Conservation (phyloP, 53 echinoderm and acorn worm genomes). For the Luidia sarsii region DNA sequence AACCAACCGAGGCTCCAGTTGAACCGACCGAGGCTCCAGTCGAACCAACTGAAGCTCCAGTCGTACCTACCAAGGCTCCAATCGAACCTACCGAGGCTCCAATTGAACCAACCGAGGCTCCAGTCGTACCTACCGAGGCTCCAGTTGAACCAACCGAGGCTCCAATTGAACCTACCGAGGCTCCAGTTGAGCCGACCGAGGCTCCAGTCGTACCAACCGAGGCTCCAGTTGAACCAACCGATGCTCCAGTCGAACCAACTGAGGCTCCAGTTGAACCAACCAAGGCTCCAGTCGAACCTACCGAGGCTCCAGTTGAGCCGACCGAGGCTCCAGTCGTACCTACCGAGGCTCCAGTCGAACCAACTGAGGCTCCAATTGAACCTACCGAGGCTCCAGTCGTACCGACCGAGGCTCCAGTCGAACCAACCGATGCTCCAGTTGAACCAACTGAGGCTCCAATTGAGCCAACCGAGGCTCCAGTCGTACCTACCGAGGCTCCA, state of each 20-base stretch:
- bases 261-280: conserved; percentile 25
- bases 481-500: conserved; percentile 1
- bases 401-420: conserved; percentile 23
- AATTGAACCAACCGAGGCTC: not conserved
- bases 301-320: conserved; percentile 6
- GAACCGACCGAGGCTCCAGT: not conserved
- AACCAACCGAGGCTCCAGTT: not conserved
- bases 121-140: not conserved
- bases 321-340: not conserved
- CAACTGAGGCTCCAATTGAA: not conserved
- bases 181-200: not conserved
- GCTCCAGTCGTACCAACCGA: not conserved
- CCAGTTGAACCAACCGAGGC: not conserved
- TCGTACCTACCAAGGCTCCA: not conserved
- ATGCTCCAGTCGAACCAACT: not conserved
- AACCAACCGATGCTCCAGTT: not conserved
- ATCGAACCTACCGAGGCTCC: not conserved
- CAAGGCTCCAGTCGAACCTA: not conserved
- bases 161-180: not conserved
- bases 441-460: conserved; percentile 4
- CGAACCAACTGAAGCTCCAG: not conserved
- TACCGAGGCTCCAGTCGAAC: not conserved
- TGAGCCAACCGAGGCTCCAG: conserved; percentile 1
- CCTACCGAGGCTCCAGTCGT: conserved; percentile 7
- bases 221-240: not conserved